Base-by-base conservation (phyloP, 2,113 vertebrate genomes). In the Dendropsophus ebraccatus region DNA sequence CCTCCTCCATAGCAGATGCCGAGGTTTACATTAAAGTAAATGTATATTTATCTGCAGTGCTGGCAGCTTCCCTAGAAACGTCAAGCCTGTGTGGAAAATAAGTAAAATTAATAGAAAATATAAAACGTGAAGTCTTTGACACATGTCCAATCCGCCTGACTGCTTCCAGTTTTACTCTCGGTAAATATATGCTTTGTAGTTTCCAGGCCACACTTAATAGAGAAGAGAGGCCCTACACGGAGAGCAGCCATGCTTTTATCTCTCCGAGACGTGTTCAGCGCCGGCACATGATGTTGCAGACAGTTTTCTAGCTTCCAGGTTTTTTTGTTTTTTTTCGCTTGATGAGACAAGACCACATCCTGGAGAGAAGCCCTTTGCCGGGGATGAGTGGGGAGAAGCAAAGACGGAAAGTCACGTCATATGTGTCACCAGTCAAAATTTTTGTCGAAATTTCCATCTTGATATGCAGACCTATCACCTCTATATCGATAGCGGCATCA, bases 131-230 rank as follows among this genome's bases (percentile, higher is more conserved):
- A 12, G 47, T 30, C 28, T 52, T 5, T 52, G 14, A 30, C 25
- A 50, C 45, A 30, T 41, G 17, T 73, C 21, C 32, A 25, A 41
- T 14, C 25, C 58, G 69, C 32, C n/a, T 41, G 28, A 52, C 25
- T 14, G 30, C n/a, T 52, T 37, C 30, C 32, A 41, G 49, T 56
- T 60, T 56, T 25, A 25, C 25, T 83, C 47, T n/a, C 19, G 16
- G 50, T 41, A 83, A 56, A 73, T 54, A 37, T 69, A 54, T 13
- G 54, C 81, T 73, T 83, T 73, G 67, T 54, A 83, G 28, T 56
- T 54, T 83, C 28, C 65, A 35, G 30, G 45, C 16, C 14, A 25
- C 25, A 23, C 41, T n/a, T 72, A 32, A 30, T 52, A 54, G 30
- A 54, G 49, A 54, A 54, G n/a, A 5, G 28, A 70, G 45, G 47